Percentiles rank a stretch among this genome's conserved stretches.
phyloP scores from a whole-genome alignment of 2,797 vertebrate species.

The Lindbergichthys nudifrons region DNA sequence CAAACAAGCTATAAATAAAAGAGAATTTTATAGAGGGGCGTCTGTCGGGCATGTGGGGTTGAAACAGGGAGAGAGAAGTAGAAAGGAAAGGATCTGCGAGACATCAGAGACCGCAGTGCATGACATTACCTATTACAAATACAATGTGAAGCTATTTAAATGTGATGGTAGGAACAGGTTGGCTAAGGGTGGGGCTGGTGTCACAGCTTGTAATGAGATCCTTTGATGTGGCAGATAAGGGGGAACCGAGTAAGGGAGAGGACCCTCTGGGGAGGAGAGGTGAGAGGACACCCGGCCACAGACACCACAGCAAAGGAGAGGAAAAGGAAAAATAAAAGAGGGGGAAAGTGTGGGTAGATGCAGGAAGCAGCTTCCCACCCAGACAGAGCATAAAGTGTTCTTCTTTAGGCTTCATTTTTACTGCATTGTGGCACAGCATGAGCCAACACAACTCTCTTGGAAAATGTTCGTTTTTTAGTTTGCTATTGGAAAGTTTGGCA shows the following conservation, averaged over 20 bases:
- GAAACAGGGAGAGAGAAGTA: conserved; percentile 56
- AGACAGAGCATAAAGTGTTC: conserved; percentile 44
- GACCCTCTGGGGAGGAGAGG: conserved; percentile 72
- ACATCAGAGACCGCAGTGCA: conserved; percentile 76
- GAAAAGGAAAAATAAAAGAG: conserved; percentile 38
- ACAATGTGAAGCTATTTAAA: conserved; percentile 85
- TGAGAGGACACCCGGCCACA: conserved; percentile 73
- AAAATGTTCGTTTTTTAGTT: too few relatives aligned
- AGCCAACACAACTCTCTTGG: too few relatives aligned
- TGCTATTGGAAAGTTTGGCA: too few relatives aligned
- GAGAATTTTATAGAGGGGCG: conserved; percentile 86
- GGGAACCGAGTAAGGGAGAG: conserved; percentile 68
- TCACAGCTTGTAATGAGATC: conserved; percentile 84
- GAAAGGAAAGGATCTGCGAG: conserved; percentile 65
- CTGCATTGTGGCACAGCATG: too few relatives aligned
- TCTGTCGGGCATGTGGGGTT: conserved; percentile 78
- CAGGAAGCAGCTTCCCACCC: conserved; percentile 40
- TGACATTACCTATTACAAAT: conserved; percentile 83
- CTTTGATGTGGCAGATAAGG: conserved; percentile 88
- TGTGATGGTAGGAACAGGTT: conserved; percentile 81
- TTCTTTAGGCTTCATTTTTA: neutral
- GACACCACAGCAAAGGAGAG: conserved; percentile 44
- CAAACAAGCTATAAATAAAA: conserved; percentile 88
- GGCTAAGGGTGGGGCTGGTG: conserved; percentile 76
- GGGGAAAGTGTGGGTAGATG: conserved; percentile 53